Percentiles rank a stretch among this genome's conserved stretches.
Conservation (phyloP, 2,113 vertebrate species). For the Aythya baeri region DNA sequence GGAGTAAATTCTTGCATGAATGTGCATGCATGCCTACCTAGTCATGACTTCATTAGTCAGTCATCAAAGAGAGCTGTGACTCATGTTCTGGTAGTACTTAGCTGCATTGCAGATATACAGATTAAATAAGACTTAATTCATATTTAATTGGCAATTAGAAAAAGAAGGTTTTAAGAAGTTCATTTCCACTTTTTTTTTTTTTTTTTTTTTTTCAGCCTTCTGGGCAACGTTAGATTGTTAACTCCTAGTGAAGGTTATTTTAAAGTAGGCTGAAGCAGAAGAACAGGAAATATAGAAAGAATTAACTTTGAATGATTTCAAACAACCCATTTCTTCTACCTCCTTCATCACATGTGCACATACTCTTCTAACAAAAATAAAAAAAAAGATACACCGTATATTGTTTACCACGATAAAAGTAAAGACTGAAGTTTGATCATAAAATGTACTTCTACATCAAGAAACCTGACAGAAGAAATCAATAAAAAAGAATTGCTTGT, state of each 20-base stretch:
- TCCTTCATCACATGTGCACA: background rate
- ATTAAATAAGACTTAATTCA: background rate
- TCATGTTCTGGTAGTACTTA: background rate
- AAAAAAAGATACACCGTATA: background rate
- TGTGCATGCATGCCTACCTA: background rate
- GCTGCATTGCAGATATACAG: background rate
- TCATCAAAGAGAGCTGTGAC: background rate
- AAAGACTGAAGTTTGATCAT: slow-evolving; percentile 53
- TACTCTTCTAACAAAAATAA: background rate
- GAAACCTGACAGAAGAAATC: slow-evolving; percentile 60
- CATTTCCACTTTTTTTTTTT: background rate
- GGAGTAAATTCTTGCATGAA: background rate
- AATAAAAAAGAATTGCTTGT: slow-evolving; percentile 69
- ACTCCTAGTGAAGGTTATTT: background rate
- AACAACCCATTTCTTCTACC: background rate
- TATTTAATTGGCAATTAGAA: slow-evolving; percentile 54
- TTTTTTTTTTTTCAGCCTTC: background rate
- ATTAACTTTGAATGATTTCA: background rate
- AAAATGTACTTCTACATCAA: slow-evolving; percentile 66
- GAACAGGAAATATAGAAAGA: background rate
- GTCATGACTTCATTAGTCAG: background rate
- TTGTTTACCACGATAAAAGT: slow-evolving; percentile 50
- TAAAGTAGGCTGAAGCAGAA: background rate
- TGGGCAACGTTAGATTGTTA: background rate
- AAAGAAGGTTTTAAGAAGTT: background rate